Evolutionary conservation across 2,797 vertebrate genomes (phyloP).

Genomic region (Lutjanus campechanus): DNA sequence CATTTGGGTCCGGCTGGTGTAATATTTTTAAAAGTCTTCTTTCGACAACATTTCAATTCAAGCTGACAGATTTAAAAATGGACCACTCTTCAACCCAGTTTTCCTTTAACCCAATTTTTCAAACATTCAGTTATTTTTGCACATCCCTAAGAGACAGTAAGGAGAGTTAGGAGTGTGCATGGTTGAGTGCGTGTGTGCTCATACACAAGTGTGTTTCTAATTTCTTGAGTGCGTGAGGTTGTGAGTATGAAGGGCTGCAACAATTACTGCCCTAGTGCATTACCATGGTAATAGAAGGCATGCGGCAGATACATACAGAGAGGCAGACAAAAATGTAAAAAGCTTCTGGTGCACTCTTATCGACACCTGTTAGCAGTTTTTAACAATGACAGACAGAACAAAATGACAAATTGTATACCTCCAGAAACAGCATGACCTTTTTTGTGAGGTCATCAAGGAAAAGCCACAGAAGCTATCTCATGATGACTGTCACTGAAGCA

Average conservation of each 20-base stretch:
- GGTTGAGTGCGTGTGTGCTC: constrained; percentile 34
- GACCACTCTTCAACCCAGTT: constrained; percentile 77
- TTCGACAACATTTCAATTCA: constrained; percentile 58
- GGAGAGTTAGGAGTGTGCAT: constrained; percentile 52
- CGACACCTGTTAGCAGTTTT: constrained; percentile 63
- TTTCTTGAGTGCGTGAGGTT: constrained; percentile 58
- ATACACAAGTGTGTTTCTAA: constrained; percentile 58
- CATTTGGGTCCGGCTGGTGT: constrained; percentile 42
- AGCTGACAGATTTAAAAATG: constrained; percentile 71
- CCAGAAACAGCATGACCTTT: constrained; percentile 38
- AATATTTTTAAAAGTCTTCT: constrained; percentile 43
- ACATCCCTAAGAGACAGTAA: constrained; percentile 71
- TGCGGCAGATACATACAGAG: constrained; percentile 38
- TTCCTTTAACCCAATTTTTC: constrained; percentile 77
- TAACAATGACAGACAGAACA: constrained; percentile 50
- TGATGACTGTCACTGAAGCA: constrained; percentile 16
- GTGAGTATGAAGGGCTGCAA: constrained; percentile 52
- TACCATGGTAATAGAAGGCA: constrained; percentile 62
- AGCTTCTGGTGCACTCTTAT: constrained; percentile 55
- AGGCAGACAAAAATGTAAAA: constrained; percentile 54
- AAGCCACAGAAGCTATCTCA: constrained; percentile 19
- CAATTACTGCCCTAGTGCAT: constrained; percentile 72
- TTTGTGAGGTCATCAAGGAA: constrained; percentile 37
- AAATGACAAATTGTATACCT: constrained; percentile 44
- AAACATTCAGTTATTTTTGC: constrained; percentile 79